Conservation (phyloP, 2,888 invertebrate genomes). For the Netelia fuscicornis region DNA sequence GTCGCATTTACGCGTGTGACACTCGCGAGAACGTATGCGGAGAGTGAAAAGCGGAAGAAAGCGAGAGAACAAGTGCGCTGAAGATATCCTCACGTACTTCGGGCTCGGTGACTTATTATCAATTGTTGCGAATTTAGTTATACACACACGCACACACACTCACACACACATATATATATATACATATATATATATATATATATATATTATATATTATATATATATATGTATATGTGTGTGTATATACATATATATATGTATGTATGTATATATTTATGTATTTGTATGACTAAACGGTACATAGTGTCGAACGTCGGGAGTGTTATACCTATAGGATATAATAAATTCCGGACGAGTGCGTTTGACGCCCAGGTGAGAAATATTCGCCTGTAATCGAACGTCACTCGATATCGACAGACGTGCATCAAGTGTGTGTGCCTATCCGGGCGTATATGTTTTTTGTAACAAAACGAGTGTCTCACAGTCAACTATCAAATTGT, state of each 20-base stretch:
- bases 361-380: conserved; percentile 67
- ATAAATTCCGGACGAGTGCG: conserved; percentile 49
- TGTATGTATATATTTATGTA: conserved; percentile 2
- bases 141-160: conserved; percentile 5
- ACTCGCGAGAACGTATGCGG: background rate
- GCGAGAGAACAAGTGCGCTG: conserved; percentile 25
- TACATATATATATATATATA: background rate
- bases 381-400: conserved; percentile 59
- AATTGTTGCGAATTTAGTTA: conserved; percentile 49
- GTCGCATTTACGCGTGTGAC: background rate
- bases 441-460: background rate
- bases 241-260: background rate
- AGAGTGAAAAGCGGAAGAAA: conserved; percentile 2
- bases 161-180: background rate
- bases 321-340: background rate
- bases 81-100: conserved; percentile 45
- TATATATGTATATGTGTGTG: too few species aligned
- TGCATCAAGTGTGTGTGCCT: background rate
- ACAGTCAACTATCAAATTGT: background rate
- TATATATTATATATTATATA: too few species aligned
- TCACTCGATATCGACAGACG: conserved; percentile 32
- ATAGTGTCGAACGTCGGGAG: conserved; percentile 43
- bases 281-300: conserved; percentile 46
- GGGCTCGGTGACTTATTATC: conserved; percentile 47
- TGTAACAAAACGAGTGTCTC: background rate